These are phyloP conservation scores for Casuarius casuarius DNA, from an alignment of 2,113 vertebrate species.

Conservation along the genomic window DNA sequence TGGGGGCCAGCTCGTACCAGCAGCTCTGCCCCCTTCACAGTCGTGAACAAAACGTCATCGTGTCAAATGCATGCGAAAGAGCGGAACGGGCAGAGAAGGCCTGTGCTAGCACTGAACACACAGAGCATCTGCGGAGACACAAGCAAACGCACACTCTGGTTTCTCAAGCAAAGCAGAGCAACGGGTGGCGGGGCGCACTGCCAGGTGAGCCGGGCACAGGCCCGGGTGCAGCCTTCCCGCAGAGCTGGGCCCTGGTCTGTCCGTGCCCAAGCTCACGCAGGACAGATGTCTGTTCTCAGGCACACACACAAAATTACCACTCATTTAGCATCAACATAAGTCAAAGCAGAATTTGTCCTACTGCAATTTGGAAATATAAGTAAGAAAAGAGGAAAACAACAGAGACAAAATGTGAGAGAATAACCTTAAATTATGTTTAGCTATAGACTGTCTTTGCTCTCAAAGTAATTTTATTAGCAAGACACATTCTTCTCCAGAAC, in stretches of 20 bases:
- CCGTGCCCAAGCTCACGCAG: background rate
- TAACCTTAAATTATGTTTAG: background rate
- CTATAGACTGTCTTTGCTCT: background rate
- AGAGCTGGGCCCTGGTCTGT: rapidly evolving
- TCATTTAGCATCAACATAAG: no score
- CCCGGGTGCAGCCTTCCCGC: rapidly evolving
- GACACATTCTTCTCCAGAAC: background rate
- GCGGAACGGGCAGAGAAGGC: background rate
- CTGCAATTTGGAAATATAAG: background rate
- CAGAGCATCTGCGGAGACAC: background rate
- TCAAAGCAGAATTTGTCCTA: background rate
- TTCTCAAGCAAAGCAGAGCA: background rate
- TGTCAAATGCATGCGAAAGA: background rate
- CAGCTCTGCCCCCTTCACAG: background rate
- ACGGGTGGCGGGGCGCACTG: rapidly evolving
- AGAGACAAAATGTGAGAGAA: background rate
- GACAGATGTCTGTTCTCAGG: background rate
- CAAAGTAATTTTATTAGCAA: background rate
- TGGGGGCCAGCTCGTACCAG: rapidly evolving
- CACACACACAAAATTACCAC: no score
- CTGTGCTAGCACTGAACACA: background rate
- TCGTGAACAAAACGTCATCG: no score
- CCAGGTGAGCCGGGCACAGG: rapidly evolving
- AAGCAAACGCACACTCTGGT: background rate
- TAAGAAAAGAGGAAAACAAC: background rate